Base-by-base conservation (phyloP, 2,113 vertebrate species). In the Trogon surrucura region DNA sequence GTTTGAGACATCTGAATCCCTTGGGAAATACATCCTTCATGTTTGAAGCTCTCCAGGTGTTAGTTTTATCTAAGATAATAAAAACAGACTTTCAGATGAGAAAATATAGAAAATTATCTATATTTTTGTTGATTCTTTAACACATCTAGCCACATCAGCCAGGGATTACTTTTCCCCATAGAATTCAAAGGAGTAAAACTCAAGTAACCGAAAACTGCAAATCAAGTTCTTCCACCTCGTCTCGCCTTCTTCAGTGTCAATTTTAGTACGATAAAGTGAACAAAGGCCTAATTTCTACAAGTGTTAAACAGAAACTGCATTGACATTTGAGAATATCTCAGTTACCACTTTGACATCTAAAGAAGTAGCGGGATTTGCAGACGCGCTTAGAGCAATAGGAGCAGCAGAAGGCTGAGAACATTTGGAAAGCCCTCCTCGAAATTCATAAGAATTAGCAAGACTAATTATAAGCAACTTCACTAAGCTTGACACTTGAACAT, bases 281-380 rank as follows among this genome's bases (percentile, higher is more conserved):
- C 75, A 92, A 94, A 93, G 41, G 38, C 22, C 66, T 48, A 18
- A 95, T 75, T 91, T 95, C 81, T 58, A 26, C 81, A 54, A 69
- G 70, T 32, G 54, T 53, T 89, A 95, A 91, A 56, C 5, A 90
- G 88, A 92, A 92, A 95, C 60, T 6, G 2, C 88, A 17, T 2
- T 95, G 95, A 96, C 94, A 95, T 95, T 96, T 95, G 95, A 91
- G 77, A 62, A 67, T 91, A 95, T 92, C 95, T 96, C 65, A 64
- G 91, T 72, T 87, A 75, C 73, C 62, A 36, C 84, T 95, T 85
- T 75, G 91, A 94, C 79, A 93, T 91, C 94, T 89, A 95, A 95
- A 80, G 89, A 95, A 95, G 84, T 14, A 75, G 62, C 0, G 0
- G 85, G 70, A 94, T 80, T 87, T 54, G 11, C 73, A 89, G 84